Evolutionary conservation across 1,140 invertebrate species (phyloP), one percentile per base, ranked within the genome.

Genomic region (Hormaphis cornu): DNA sequence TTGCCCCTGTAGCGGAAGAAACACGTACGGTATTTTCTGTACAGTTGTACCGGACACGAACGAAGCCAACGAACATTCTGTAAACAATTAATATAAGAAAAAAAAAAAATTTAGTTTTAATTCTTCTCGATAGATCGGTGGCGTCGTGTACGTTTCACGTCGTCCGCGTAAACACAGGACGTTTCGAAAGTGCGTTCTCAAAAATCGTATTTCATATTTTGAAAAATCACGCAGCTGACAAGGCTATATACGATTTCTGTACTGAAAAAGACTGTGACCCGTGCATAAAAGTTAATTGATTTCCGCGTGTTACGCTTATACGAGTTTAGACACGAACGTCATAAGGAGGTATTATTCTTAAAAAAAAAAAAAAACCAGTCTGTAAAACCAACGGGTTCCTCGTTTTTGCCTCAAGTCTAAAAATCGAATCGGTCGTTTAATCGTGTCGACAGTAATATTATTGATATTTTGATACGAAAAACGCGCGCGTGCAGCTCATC

Each of bases 1-100:
- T 78, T 93, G 89, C 20, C 89, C 89, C 74, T 87, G 87, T 26
- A 89, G 80, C 7, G 90, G 90, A 71, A 93, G 79, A 78, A 89
- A 91, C 16, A 93, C 87, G 75, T 90, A 90, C 16, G 91, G 91
- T 70, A 93, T 88, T 75, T 84, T 85, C 75, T 93, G 89, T 48
- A 84, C 81, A n/a, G 85, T 85, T 46, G 83, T 81, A 59, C 84
- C 86, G 54, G 86, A 86, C 9, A 89, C 84, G 76, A 93, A 93
- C 33, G 88, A 86, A 24, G 88, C 88, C 73, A 90, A 79, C 12
- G 85, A 82, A 80, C 90, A 93, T 82, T 92, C 90, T 92, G 83
- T 1, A 83, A 86, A 76, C 72, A 77, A 78, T 74, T 73, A 75
- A 72, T 72, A 72, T 44, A 72, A 22, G 53, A 48, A 69, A 74